Evolutionary conservation across 2,797 vertebrate species (phyloP).

Genomic region (Lagorchestes hirsutus): DNA sequence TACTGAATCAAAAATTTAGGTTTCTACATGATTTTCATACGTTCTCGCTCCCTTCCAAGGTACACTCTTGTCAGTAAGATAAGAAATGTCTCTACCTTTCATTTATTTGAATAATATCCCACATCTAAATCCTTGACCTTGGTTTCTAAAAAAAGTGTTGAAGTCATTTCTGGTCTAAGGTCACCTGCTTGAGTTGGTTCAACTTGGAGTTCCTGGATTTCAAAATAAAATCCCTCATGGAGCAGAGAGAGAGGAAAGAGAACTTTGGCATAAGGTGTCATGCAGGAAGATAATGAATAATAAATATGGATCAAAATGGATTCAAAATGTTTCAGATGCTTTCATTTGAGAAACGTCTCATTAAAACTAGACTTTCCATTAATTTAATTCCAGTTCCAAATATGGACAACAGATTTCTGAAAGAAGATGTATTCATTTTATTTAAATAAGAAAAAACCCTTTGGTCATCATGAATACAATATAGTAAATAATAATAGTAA

Average conservation of each 20-base stretch:
- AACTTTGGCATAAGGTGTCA: not conserved
- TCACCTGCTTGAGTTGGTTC: not conserved
- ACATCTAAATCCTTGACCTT: conserved; percentile 36
- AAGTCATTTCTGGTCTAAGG: not conserved
- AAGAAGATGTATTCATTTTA: not conserved
- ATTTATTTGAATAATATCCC: conserved; percentile 14
- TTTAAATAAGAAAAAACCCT: not conserved
- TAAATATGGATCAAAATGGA: not conserved
- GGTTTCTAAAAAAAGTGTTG: not conserved
- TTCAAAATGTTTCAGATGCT: not conserved
- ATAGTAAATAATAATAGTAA: not conserved
- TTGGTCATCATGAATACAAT: not conserved
- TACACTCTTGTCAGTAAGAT: not conserved
- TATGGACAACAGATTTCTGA: not conserved
- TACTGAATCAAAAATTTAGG: not conserved
- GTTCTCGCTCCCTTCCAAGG: not conserved
- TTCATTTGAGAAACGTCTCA: not conserved
- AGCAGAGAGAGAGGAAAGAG: not conserved
- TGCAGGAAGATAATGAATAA: not conserved
- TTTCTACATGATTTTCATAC: not conserved
- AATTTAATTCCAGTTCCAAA: not conserved
- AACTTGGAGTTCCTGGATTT: conserved; percentile 11
- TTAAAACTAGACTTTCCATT: not conserved
- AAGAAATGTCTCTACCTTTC: conserved; percentile 17
- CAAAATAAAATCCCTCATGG: not conserved